Evolutionary conservation across 2,797 vertebrate genomes (phyloP).

Genomic region (Enteromius paludinosus): DNA sequence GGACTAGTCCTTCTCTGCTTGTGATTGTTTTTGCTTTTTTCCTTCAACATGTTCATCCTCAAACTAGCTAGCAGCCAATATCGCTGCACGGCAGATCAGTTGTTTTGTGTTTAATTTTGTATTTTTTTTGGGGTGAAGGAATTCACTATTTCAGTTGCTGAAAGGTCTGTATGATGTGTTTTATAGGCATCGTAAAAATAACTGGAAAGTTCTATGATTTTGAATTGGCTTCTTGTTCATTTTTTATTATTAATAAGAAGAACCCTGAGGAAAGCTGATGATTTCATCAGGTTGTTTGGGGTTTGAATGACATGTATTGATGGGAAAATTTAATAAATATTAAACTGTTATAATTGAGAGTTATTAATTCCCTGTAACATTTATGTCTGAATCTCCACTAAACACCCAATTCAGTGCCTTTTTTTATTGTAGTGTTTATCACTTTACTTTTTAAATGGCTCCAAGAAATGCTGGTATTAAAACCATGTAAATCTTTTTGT

Average conservation of each 20-base stretch:
- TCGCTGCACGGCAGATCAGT: conserved; percentile 16
- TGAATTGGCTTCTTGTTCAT: not conserved
- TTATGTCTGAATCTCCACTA: not conserved
- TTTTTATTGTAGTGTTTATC: conserved; percentile 1
- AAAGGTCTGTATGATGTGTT: not conserved
- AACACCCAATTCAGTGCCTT: not conserved
- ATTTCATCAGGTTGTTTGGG: not conserved
- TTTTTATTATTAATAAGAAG: not conserved
- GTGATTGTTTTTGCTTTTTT: conserved; percentile 5
- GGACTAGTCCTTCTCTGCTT: conserved; percentile 20
- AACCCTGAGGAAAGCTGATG: not conserved
- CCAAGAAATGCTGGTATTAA: not conserved
- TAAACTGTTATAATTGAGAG: not conserved
- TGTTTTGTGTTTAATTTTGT: not conserved
- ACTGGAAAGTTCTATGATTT: not conserved
- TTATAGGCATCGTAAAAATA: not conserved
- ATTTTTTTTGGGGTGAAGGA: not conserved
- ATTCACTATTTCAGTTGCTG: not conserved
- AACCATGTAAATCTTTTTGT: not conserved
- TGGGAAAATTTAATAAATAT: not conserved
- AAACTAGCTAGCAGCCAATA: conserved; percentile 20
- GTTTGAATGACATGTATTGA: not conserved
- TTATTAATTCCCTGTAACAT: not conserved
- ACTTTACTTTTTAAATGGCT: not conserved
- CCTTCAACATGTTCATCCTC: not conserved